These are phyloP conservation scores for Ctenicera cuprea DNA, from an alignment of 2,888 invertebrate species.

Conservation along the genomic window DNA sequence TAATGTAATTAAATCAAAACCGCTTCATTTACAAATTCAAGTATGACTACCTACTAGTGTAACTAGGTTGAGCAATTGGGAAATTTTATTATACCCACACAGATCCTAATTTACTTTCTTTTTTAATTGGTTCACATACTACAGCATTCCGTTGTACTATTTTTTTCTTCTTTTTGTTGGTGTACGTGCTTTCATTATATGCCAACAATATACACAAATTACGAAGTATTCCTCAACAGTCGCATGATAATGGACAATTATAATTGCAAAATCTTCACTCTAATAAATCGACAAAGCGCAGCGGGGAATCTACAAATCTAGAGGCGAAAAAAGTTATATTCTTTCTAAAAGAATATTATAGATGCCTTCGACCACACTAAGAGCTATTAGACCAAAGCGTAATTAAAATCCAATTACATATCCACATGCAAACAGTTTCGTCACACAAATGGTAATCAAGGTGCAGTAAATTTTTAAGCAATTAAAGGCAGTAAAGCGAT, in stretches of 20 bases:
- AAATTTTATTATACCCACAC: slow-evolving; percentile 15
- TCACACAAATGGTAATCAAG: slow-evolving; percentile 21
- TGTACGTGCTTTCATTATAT: slow-evolving; percentile 13
- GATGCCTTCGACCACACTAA: slow-evolving; percentile 14
- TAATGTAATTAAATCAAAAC: slow-evolving; percentile 16
- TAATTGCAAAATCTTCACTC: slow-evolving; percentile 28
- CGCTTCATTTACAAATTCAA: slow-evolving; percentile 11
- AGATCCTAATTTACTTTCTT: slow-evolving; percentile 25
- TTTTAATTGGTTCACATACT: slow-evolving; percentile 28
- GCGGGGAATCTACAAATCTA: slow-evolving; percentile 13
- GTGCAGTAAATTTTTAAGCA: slow-evolving; percentile 25
- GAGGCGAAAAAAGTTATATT: slow-evolving; percentile 17
- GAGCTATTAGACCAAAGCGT: slow-evolving; percentile 24
- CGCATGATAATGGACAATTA: slow-evolving; percentile 31
- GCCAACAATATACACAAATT: slow-evolving; percentile 21
- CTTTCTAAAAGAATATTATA: slow-evolving; percentile 13
- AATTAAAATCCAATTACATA: slow-evolving; percentile 43
- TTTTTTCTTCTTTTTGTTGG: slow-evolving; percentile 15
- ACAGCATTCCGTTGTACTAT: slow-evolving; percentile 9
- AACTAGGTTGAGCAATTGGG: slow-evolving; percentile 17
- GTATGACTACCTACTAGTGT: slow-evolving; percentile 20
- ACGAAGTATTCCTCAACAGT: slow-evolving; percentile 7
- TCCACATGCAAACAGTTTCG: slow-evolving; percentile 34
- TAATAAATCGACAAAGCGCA: slow-evolving; percentile 30
- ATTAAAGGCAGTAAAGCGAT: slow-evolving; percentile 27